Percentiles rank a stretch among this genome's conserved stretches.
Conservation (phyloP, 2,797 vertebrate genomes). For the Anniella stebbinsi region DNA sequence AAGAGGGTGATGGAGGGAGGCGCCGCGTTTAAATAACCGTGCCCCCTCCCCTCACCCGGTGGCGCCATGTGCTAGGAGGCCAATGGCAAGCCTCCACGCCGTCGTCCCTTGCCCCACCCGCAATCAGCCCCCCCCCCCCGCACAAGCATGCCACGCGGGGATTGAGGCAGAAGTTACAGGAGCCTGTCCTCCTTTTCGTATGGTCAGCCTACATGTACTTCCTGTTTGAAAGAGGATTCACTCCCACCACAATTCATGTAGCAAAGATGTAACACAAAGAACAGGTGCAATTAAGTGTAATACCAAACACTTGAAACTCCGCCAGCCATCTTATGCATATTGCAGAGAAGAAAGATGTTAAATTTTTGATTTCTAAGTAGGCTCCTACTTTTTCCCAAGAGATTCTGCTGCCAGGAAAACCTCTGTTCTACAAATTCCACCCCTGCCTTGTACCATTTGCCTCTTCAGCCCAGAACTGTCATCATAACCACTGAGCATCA, state of each 20-base stretch:
- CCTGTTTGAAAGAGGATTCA: background rate
- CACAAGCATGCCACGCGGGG: too few species aligned
- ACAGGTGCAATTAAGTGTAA: background rate
- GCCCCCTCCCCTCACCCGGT: too few species aligned
- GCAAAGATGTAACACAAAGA: background rate
- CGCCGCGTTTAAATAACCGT: too few species aligned
- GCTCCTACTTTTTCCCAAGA: background rate
- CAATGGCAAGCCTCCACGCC: too few species aligned
- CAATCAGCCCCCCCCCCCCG: too few species aligned
- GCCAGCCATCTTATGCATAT: background rate
- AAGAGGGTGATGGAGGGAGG: too few species aligned
- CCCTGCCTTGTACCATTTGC: background rate
- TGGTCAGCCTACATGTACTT: too few species aligned
- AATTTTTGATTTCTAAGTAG: background rate
- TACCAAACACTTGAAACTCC: background rate
- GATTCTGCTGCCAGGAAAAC: background rate
- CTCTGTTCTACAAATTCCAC: background rate
- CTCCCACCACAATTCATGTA: background rate
- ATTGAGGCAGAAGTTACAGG: too few species aligned
- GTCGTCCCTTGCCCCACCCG: too few species aligned
- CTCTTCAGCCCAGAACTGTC: constrained; percentile 24
- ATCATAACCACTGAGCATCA: constrained; percentile 30
- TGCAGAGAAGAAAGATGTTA: background rate
- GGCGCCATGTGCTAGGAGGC: too few species aligned
- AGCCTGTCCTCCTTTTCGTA: too few species aligned